Base-by-base conservation (phyloP, 1,140 invertebrate genomes). In the Leptinotarsa texana region DNA sequence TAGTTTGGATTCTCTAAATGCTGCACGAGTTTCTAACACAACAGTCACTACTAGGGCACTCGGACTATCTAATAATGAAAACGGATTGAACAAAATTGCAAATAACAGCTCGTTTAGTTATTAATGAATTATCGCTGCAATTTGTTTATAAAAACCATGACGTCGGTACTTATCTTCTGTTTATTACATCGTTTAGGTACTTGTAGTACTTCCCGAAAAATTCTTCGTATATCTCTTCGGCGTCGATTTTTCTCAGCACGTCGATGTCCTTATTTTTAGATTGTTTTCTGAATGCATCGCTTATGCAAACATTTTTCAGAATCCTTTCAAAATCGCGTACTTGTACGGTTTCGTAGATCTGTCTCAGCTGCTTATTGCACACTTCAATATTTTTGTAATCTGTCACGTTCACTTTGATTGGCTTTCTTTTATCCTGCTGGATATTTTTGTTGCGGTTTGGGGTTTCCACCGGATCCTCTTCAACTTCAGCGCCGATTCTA, bases 291-390 rank as follows among this genome's bases (percentile, higher is more conserved):
- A 75, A 71, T 24, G 27, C 33, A 66, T 77, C 67, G 42, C 72
- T 75, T 22, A 62, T 70, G 15, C 66, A 68, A 48, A 81, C 33
- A 18, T 63, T 73, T 24, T 70, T 33, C 13, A 82, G 78, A 77
- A 83, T 76, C 78, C 78, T 78, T 65, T 79, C 74, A 75, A 83
- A 79, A 67, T 83, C 82, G 49, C 69, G 65, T 2, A 79, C 68
- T 79, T 79, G 76, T 63, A 79, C 77, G 75, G 82, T 78, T 78
- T 80, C 79, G 68, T 77, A 71, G 48, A 83, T 82, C 63, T 78
- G 73, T 57, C 51, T 77, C 63, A 79, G 65, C 63, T 74, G 24
- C 27, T 77, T 78, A 72, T 72, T 77, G 13, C 74, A 69, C 66
- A 80, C 70, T 22, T 78, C 69, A 13, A 57, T 21, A 68, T 76